Conservation (phyloP, 2,113 vertebrate genomes). For the Petromus typicus region DNA sequence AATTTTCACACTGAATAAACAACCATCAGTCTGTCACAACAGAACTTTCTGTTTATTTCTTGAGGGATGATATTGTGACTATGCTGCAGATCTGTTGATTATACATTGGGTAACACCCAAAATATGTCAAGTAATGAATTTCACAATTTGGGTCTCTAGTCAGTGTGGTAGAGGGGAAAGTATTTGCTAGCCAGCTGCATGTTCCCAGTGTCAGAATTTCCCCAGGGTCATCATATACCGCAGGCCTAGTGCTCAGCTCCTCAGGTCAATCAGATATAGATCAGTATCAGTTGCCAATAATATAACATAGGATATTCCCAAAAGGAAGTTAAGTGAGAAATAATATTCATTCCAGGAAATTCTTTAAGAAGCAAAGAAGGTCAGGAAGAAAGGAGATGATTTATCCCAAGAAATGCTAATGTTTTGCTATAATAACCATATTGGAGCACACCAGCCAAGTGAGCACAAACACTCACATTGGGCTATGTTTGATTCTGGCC, state of each 20-base stretch:
- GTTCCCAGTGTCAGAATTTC: background rate
- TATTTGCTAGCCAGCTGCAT: background rate
- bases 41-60: constrained; percentile 19
- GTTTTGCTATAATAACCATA: background rate
- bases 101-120: constrained; percentile 20
- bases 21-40: background rate
- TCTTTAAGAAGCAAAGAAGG: constrained; percentile 26
- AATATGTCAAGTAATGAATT: background rate
- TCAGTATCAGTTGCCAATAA: background rate
- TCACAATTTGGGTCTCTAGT: constrained; percentile 12
- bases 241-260: background rate
- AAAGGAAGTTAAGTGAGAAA: constrained; percentile 41
- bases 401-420: constrained; percentile 11
- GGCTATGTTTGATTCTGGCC: background rate
- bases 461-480: background rate
- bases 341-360: constrained; percentile 7
- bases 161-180: background rate
- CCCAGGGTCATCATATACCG: background rate
- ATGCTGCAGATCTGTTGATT: background rate
- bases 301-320: background rate
- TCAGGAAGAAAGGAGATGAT: background rate
- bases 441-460: background rate
- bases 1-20: constrained; percentile 37
- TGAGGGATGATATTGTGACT: background rate
- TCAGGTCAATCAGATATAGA: background rate